These are phyloP conservation scores for Tadarida brasiliensis DNA, from an alignment of 2,797 vertebrate genomes.

Conservation along the genomic window DNA sequence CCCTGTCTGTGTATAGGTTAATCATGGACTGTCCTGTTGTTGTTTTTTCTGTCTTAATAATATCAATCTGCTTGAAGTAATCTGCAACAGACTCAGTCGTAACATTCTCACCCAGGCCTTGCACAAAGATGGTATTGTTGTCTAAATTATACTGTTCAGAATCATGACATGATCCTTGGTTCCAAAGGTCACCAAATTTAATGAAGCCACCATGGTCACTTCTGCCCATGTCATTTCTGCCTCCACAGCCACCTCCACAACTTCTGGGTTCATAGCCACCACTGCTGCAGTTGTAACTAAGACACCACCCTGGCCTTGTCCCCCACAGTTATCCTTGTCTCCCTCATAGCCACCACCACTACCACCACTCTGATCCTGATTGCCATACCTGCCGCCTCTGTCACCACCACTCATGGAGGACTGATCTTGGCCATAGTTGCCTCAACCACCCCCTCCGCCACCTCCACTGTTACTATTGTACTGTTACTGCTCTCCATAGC, in stretches of 20 bases:
- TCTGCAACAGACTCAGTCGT: not conserved
- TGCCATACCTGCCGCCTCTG: constrained; percentile 76
- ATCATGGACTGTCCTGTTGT: not conserved
- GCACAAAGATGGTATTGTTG: not conserved
- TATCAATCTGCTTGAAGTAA: not conserved
- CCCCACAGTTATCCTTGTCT: constrained; percentile 86
- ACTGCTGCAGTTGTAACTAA: constrained; percentile 86
- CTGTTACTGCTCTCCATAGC: constrained; percentile 92
- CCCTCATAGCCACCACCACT: constrained; percentile 85
- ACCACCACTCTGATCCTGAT: constrained; percentile 83
- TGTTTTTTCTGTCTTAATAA: not conserved
- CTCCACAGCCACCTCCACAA: constrained; percentile 79
- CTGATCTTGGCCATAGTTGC: constrained; percentile 88
- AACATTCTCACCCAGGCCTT: not conserved
- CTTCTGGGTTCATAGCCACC: constrained; percentile 92
- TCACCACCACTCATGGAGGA: constrained; percentile 84
- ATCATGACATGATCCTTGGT: not conserved
- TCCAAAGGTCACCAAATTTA: not conserved
- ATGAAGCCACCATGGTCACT: not conserved
- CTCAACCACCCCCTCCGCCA: constrained; percentile 75
- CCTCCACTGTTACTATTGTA: constrained; percentile 88
- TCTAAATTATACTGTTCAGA: not conserved
- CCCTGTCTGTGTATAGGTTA: not conserved
- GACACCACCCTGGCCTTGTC: constrained; percentile 87
- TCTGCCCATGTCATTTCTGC: not conserved